Percentiles rank a stretch among this genome's conserved stretches.
These are phyloP conservation scores for Parnassius apollo DNA, from an alignment of 2,888 invertebrate genomes.

Conservation along the genomic window DNA sequence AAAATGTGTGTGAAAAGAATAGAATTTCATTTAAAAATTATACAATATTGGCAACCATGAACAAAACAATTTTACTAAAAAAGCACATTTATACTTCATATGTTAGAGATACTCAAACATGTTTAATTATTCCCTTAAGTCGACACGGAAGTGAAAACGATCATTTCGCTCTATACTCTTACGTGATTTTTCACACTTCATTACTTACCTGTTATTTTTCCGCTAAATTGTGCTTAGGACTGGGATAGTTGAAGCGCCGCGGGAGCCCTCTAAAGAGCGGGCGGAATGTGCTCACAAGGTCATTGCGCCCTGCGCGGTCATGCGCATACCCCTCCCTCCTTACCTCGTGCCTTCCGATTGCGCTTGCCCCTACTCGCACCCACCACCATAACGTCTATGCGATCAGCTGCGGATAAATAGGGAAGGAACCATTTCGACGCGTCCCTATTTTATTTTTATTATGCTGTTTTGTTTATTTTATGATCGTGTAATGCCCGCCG, in stretches of 20 bases:
- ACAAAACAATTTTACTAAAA: no score
- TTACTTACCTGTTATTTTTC: conserved; percentile 24
- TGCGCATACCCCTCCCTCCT: conserved; percentile 62
- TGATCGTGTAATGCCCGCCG: conserved; percentile 60
- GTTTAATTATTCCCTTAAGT: neutral
- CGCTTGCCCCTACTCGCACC: conserved; percentile 41
- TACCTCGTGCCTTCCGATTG: conserved; percentile 38
- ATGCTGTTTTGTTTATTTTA: conserved; percentile 38
- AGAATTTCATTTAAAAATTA: no score
- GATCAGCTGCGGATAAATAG: conserved; percentile 76
- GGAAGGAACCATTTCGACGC: conserved; percentile 72
- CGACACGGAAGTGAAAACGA: conserved; percentile 8
- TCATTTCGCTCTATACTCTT: conserved; percentile 4
- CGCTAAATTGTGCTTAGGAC: conserved; percentile 52
- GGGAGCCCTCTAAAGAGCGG: conserved; percentile 60
- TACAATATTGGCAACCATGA: no score
- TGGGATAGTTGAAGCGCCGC: conserved; percentile 59
- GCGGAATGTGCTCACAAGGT: conserved; percentile 78
- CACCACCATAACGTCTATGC: conserved; percentile 65
- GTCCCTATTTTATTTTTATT: conserved; percentile 61
- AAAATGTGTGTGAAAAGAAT: no score
- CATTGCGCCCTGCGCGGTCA: conserved; percentile 81
- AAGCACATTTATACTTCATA: no score
- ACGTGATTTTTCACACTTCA: conserved; percentile 24
- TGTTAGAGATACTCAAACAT: no score